Conservation (phyloP, 1,140 invertebrate species). For the Drosophila sechellia region DNA sequence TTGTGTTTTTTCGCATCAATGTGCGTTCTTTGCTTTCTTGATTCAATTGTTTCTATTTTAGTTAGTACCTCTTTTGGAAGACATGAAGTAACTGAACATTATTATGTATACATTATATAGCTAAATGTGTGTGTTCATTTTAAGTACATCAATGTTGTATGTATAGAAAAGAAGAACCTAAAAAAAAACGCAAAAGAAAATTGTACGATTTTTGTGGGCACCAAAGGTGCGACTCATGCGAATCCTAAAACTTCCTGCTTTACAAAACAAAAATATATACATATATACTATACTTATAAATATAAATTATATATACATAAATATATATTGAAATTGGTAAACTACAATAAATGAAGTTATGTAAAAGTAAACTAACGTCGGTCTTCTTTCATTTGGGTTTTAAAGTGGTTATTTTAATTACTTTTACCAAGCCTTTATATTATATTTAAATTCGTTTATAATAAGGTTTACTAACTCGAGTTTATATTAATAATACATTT, state of each 20-base stretch:
- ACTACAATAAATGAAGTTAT: conserved; percentile 80
- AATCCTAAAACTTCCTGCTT: conserved; percentile 83
- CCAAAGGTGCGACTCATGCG: conserved; percentile 74
- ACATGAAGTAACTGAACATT: conserved; percentile 80
- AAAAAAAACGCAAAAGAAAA: conserved; percentile 51
- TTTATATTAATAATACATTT: no score
- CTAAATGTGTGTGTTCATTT: conserved; percentile 82
- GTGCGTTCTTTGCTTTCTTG: conserved; percentile 17
- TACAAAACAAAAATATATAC: conserved; percentile 68
- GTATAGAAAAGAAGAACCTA: conserved; percentile 61
- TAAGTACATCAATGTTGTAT: conserved; percentile 79
- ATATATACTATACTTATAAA: conserved; percentile 63
- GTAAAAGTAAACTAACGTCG: conserved; percentile 31
- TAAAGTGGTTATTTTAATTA: no score
- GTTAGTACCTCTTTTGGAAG: conserved; percentile 61
- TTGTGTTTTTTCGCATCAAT: conserved; percentile 40
- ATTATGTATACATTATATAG: conserved; percentile 79
- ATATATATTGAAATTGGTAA: conserved; percentile 73
- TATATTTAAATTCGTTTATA: no score
- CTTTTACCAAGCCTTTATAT: no score
- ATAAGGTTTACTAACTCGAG: no score
- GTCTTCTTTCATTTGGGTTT: background rate
- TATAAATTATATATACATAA: conserved; percentile 53
- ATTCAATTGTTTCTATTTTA: conserved; percentile 62
- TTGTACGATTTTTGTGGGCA: conserved; percentile 55